These are phyloP conservation scores for Hypocryptadius cinnamomeus DNA, from an alignment of 2,113 vertebrate species.

Conservation along the genomic window DNA sequence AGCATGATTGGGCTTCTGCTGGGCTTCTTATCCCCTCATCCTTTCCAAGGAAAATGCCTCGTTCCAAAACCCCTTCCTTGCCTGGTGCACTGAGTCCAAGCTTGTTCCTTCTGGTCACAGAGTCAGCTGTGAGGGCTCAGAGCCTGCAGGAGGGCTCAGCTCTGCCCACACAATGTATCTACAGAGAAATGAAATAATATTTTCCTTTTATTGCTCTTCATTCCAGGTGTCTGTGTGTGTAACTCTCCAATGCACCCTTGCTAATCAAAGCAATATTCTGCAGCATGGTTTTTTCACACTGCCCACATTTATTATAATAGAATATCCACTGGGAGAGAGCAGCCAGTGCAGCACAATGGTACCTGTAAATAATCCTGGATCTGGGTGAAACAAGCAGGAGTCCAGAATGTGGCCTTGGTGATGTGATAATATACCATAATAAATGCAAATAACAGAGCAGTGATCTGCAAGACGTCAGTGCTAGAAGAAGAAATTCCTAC, in stretches of 20 bases:
- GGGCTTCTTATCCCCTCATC: not conserved
- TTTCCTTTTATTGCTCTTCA: not conserved
- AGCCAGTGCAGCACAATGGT: not conserved
- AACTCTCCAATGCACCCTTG: not conserved
- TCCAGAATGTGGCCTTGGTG: not conserved
- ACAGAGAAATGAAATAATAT: not conserved
- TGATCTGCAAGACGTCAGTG: not conserved
- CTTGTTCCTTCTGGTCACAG: not conserved
- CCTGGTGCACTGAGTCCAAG: not conserved
- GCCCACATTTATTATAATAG: not conserved
- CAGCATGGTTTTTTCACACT: not conserved
- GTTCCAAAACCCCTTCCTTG: not conserved
- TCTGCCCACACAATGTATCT: not conserved
- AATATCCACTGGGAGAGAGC: not conserved
- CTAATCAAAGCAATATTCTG: not conserved
- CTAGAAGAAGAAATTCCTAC: not conserved
- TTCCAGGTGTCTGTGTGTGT: accelerated
- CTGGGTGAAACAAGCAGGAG: not conserved
- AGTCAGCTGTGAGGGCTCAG: not conserved
- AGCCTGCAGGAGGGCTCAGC: not conserved
- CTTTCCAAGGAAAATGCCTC: not conserved
- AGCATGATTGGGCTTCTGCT: not conserved
- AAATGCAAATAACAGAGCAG: not conserved
- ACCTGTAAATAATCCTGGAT: not conserved
- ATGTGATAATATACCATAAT: too few species aligned